Evolutionary conservation across 2,113 vertebrate genomes (phyloP), one percentile per base, ranked within the genome.

Genomic region (Excalfactoria chinensis): DNA sequence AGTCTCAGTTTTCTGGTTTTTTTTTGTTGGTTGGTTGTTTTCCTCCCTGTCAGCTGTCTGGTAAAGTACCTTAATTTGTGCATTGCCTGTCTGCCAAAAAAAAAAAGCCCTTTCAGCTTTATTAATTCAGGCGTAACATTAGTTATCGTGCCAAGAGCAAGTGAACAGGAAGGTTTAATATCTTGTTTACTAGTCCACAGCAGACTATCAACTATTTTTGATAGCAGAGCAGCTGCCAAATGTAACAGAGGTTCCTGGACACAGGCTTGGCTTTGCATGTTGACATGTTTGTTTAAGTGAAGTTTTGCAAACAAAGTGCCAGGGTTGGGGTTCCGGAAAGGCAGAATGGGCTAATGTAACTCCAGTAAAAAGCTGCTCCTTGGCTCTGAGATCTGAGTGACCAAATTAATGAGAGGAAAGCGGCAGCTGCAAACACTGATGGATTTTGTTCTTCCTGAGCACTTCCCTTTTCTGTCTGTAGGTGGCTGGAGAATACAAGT

Each of bases 401-500:
- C 16, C 32, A 16, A 0, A 0, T 25, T 56, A 35, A 41, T 56
- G 58, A 86, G 67, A 70, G 34, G 34, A 40, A 56, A 60, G 59
- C 51, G 32, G 77, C 74, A 73, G 49, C 86, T 89, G 75, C 56
- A 22, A 90, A 44, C 63, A 53, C 16, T 69, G 86, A 9, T 73
- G 49, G 30, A 32, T 62, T 86, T 48, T 66, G 72, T 74, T 53
- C 67, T 44, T 67, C 6, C 53, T 92, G 25, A 84, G 82, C 90
- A 89, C 84, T 84, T 94, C 82, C 84, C 48, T 30, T 35, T 97
- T 58, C 46, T 97, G 89, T 97, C 88, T 84, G 94, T 97, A 99
- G 99, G 99, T 99, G 97, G 99, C 99, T 4, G 99, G 98, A 30
- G 99, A 99, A 81, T 99, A 99, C 98, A 99, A 99, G 96, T 99